Percentiles rank a stretch among this genome's conserved stretches.
phyloP scores from a whole-genome alignment of 2,888 invertebrate genomes.

The Rhynchonema sp. region DNA sequence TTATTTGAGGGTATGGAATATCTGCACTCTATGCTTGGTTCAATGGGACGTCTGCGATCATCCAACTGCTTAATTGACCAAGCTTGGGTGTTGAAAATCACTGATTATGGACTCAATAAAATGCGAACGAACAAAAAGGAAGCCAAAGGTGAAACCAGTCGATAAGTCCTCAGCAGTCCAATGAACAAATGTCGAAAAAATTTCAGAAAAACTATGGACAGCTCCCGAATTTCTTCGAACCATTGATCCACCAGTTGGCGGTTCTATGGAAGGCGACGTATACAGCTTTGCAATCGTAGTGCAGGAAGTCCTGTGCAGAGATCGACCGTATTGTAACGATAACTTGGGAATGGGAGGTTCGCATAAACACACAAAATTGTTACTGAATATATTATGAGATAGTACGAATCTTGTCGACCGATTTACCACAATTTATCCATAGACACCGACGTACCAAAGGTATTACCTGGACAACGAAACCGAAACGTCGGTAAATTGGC shows the following conservation, averaged over 20 bases:
- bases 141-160: too few species aligned
- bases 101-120: constrained; percentile 6
- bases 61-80: too few species aligned
- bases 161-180: too few species aligned
- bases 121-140: too few species aligned
- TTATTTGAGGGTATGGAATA: constrained; percentile 6
- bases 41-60: constrained; percentile 3
- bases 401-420: too few species aligned
- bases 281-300: constrained; percentile 13
- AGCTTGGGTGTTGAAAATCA: constrained; percentile 3
- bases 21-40: neutral
- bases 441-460: too few species aligned
- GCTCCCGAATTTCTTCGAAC: neutral
- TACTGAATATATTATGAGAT: too few species aligned
- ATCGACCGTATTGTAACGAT: neutral
- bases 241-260: neutral
- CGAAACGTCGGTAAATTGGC: too few species aligned
- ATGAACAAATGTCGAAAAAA: neutral
- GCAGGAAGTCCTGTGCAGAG: constrained; percentile 39
- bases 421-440: too few species aligned
- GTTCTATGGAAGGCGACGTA: neutral
- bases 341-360: neutral
- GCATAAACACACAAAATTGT: too few species aligned
- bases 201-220: constrained; percentile 1
- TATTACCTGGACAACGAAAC: too few species aligned